phyloP scores from a whole-genome alignment of 2,888 invertebrate genomes.

The Glyphotaelius pellucidus region DNA sequence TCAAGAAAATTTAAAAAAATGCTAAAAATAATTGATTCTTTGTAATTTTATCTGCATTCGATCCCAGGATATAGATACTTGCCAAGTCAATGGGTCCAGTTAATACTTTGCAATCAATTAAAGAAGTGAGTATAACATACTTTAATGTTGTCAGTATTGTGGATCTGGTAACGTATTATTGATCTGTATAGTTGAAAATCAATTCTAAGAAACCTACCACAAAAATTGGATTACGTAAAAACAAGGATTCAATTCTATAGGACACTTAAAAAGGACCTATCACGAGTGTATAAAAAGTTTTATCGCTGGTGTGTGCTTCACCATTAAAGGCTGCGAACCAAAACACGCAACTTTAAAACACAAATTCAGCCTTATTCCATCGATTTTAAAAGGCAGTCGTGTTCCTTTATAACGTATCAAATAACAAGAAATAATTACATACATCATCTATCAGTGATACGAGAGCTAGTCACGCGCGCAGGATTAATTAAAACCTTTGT shows the following conservation, averaged over 20 bases:
- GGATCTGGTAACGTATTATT: background rate
- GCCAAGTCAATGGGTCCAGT: background rate
- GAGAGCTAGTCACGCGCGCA: slow-evolving; percentile 18
- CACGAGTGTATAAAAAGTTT: background rate
- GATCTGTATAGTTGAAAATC: background rate
- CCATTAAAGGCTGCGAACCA: background rate
- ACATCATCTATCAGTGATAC: background rate
- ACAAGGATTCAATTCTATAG: background rate
- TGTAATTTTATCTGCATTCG: background rate
- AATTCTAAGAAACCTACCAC: background rate
- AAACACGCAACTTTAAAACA: background rate
- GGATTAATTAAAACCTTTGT: slow-evolving; percentile 47
- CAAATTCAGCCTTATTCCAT: background rate
- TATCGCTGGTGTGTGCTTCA: background rate
- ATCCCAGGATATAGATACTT: background rate
- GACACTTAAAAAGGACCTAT: background rate
- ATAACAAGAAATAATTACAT: background rate
- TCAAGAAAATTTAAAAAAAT: slow-evolving; percentile 4
- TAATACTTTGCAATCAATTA: background rate
- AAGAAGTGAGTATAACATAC: background rate
- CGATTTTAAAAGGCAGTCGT: background rate
- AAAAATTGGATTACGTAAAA: background rate
- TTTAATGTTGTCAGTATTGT: background rate
- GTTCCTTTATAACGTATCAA: background rate
- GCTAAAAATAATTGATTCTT: background rate